Evolutionary conservation across 2,113 vertebrate genomes (phyloP).

Genomic region (Fulica atra): DNA sequence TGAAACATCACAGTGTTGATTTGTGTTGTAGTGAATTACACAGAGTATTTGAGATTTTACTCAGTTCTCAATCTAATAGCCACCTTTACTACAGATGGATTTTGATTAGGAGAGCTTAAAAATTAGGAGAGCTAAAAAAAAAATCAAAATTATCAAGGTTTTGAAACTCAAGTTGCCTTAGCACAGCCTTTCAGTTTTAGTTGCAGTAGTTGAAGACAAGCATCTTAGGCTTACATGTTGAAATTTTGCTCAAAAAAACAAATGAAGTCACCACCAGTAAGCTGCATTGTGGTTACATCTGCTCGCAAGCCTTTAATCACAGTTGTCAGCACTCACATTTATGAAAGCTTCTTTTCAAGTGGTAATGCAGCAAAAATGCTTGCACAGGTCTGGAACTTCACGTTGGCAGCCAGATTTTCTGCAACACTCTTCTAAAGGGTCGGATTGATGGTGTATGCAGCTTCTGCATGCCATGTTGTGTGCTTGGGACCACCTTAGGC

Average conservation of each 20-base stretch:
- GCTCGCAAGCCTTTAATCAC: constrained; percentile 46
- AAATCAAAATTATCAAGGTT: neutral
- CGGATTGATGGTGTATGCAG: neutral
- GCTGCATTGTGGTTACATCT: constrained; percentile 49
- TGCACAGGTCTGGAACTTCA: constrained; percentile 47
- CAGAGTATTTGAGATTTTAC: neutral
- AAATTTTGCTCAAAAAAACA: constrained; percentile 37
- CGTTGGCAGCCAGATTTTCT: neutral
- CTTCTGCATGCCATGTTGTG: neutral
- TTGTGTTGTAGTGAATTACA: neutral
- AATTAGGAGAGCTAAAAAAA: neutral
- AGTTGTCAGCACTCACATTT: constrained; percentile 49
- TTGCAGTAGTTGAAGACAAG: neutral
- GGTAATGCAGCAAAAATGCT: constrained; percentile 57
- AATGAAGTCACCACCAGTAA: constrained; percentile 45
- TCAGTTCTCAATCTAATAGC: neutral
- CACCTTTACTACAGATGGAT: neutral
- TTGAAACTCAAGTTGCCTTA: neutral
- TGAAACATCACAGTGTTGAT: neutral
- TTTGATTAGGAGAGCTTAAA: neutral
- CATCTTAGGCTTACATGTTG: neutral
- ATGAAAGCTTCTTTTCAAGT: constrained; percentile 53
- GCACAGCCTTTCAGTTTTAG: neutral
- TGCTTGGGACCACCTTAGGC: neutral
- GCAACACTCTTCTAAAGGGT: neutral